Evolutionary conservation across 1,140 invertebrate genomes (phyloP), one percentile per base, ranked within the genome.

Genomic region (Temnothorax nylanderi): DNA sequence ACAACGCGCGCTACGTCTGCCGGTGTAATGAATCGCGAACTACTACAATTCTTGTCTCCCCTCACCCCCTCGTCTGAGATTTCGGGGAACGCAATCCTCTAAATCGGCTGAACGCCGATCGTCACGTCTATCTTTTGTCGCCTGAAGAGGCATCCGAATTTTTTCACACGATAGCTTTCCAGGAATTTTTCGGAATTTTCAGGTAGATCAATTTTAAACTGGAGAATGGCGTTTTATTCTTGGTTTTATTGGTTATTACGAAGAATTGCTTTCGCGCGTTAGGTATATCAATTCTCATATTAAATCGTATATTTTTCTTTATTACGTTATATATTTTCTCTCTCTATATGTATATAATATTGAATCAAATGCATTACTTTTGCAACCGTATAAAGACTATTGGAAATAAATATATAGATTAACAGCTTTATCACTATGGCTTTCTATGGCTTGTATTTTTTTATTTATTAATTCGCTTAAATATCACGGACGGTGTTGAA

Each of bases 21-120:
- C 26, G 51, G 58, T 32, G 64, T 84, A 84, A 88, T 88, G 62
- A 88, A 88, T 87, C 49, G 77, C 54, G 21, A 44, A 72, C 62
- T 76, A 60, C 37, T 54, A 49, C 69, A 72, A 82, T 56, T 82
- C 47, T 67, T 49, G 58, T 37, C 51, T 47, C 5, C 41, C 32
- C 18, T 13, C 44, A 1, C 13, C 18, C 37, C 32, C 65, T 16
- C 4, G 49, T 13, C 5, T 58, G 26, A 71, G 3, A 81, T 76
- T 62, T n/a, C 26, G 44, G 37, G 0, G 37, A 69, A 16, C n/a
- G 65, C 21, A 41, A 21, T 21, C 41, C n/a, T 4, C 65, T 69
- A 69, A 64, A 34, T 37, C 54, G 69, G 11, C 11, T n/a, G 49
- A 67, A 34, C 62, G 26, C 41, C 18, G 37, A 82, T 80, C n/a